Percentiles rank a stretch among this genome's conserved stretches.
Conservation (phyloP, 2,797 vertebrate genomes). For the Micromesistius poutassou region DNA sequence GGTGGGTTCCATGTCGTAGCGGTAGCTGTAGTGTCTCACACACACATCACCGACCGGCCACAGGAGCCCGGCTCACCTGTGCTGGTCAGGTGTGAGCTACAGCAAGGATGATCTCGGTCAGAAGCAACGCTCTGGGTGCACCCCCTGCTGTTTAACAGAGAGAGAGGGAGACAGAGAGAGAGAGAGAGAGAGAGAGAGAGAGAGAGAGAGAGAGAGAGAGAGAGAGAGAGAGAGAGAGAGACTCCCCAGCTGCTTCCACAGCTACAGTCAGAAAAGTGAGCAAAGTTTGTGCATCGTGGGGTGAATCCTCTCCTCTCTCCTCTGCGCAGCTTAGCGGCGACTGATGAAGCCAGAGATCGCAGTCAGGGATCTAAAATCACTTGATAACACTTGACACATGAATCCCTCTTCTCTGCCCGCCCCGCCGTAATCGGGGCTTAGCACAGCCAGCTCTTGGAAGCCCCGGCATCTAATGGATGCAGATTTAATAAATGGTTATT, state of each 20-base stretch:
- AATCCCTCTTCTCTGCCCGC: conserved; percentile 72
- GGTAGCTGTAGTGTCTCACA: neutral
- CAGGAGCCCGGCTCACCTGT: neutral
- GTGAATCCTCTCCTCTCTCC: conserved; percentile 39
- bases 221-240: neutral
- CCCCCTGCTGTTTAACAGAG: neutral
- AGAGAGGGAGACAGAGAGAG: conserved; percentile 6
- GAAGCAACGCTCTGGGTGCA: neutral
- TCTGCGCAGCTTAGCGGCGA: conserved; percentile 48
- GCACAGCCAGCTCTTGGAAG: conserved; percentile 84
- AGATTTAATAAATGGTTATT: conserved; percentile 99
- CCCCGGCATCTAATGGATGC: conserved; percentile 86
- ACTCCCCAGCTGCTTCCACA: conserved; percentile 25
- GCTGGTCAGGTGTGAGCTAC: neutral
- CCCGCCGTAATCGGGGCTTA: conserved; percentile 92
- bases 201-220: neutral
- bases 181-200: conserved; percentile 1
- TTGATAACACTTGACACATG: conserved; percentile 74
- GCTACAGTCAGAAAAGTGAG: conserved; percentile 13
- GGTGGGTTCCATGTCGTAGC: conserved; percentile 47
- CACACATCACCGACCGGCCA: neutral
- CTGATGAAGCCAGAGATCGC: conserved; percentile 68
- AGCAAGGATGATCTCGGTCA: neutral
- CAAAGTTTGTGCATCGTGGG: conserved; percentile 30
- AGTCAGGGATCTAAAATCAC: conserved; percentile 74